Evolutionary conservation across 2,113 vertebrate species (phyloP).

Genomic region (Pterocles orientalis): DNA sequence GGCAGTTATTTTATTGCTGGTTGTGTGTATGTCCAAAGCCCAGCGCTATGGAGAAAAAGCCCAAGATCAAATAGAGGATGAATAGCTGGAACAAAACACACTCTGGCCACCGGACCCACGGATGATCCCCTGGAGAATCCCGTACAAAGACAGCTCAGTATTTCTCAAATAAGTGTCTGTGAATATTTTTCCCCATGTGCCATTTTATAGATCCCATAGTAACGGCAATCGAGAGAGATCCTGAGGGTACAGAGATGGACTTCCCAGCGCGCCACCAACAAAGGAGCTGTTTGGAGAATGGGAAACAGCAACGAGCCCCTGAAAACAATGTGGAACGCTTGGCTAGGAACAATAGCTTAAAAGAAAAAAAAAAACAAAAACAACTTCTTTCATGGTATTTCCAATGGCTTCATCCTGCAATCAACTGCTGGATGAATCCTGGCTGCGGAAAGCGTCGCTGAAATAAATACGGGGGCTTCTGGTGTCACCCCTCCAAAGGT

Average conservation of each 20-base stretch:
- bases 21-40: background rate
- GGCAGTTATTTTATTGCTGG: background rate
- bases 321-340: conserved; percentile 20
- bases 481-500: background rate
- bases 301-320: background rate
- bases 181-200: background rate
- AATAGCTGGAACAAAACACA: conserved; percentile 1
- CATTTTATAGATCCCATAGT: background rate
- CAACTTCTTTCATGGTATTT: background rate
- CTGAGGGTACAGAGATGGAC: conserved; percentile 34
- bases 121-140: background rate
- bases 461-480: background rate
- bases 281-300: conserved; percentile 9
- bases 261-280: conserved; percentile 46
- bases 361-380: background rate
- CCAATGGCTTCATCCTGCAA: background rate
- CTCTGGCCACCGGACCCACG: background rate
- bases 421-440: background rate
- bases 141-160: background rate
- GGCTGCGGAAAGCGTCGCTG: background rate
- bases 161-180: background rate
- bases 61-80: background rate
- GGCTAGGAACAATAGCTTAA: background rate
- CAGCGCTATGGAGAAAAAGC: background rate
- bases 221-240: conserved; percentile 36